Base-by-base conservation (phyloP, 1,140 invertebrate species). In the Drosophila pandora region DNA sequence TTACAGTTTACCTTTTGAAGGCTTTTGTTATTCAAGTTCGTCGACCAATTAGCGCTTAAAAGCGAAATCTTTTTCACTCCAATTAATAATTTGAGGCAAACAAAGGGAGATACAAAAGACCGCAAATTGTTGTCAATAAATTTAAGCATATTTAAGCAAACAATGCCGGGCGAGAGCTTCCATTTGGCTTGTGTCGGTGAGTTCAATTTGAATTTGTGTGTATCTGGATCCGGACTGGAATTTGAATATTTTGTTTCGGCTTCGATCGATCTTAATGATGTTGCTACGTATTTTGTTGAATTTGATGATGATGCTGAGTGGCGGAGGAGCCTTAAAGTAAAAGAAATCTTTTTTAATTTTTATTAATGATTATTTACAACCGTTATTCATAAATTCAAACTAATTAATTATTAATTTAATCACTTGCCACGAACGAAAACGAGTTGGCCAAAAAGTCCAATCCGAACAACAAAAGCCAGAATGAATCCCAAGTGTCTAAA, bases 351-450 rank as follows among this genome's bases (percentile, higher is more conserved):
- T 81, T 84, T 81, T 73, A 77, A 85, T 90, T 90, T 90, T 90
- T 90, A 89, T 90, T 89, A 90, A 90, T 90, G 84, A 90, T 90
- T 85, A 90, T 90, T 90, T 89, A 90, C 77, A 89, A 79, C 83
- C 80, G 89, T 89, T 90, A 89, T 90, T 89, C 80, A 88, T 79
- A 90, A 90, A 83, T 89, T 90, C 60, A 85, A 83, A 89, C 90
- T 90, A 90, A 90, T 90, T 90, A 90, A 89, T 90, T 90, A 81
- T 90, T 90, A 89, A 90, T 90, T 90, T 90, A 90, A 89, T 90
- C 81, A 89, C 73, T 82, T 88, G 77, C 54, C 85, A 73, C 76
- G 65, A 68, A 25, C 47, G 17, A 77, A 79, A 79, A 74, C 69
- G 57, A 80, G 72, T 79, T 57, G 17, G 8, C 1, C 30, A 52